Base-by-base conservation (phyloP, 2,888 invertebrate species). In the Melanostoma scalare region DNA sequence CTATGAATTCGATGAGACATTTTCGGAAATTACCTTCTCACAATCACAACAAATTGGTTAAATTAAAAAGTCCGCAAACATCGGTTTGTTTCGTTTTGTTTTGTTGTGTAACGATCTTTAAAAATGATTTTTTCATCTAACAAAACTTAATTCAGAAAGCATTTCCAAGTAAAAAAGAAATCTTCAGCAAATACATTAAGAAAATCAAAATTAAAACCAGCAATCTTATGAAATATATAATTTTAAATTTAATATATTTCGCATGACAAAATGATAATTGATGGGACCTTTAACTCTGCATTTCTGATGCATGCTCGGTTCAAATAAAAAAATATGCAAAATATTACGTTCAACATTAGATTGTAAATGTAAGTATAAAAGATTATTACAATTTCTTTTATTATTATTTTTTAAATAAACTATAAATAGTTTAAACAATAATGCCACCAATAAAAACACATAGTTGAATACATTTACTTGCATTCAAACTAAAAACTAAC, bases 361-460 rank as follows among this genome's bases (percentile, higher is more conserved):
- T 87, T 87, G 86, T 87, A 85, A 87, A 87, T 86, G 87, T 87
- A 87, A 87, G 87, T 87, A 87, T 86, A 76, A 79, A 56, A 78
- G 55, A 77, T 61, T 73, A 76, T 65, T 74, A 71, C 31, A 63
- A 30, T 58, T 75, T 74, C 50, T 31, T 50, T 72, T 77, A 56
- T 74, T 56, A 56, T 63, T 48, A 38, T 80, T 72, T 65, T 46
- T 61, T 53, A 48, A 58, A 6, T 44, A 42, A 58, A 69, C 35
- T 46, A 74, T 61, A 55, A 50, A 63, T 77, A 74, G 74, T 74
- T 84, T 68, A 74, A 74, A 69, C 30, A 78, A 75, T 42, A 73
- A 69, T 78, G 78, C 74, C 84, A 84, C 58, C 73, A 69, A 60
- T 50, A 53, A 69, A 31, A 52, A 9, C 30, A 74, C 69, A 46